Percentiles rank a stretch among this genome's conserved stretches.
Evolutionary conservation across 2,888 invertebrate species (phyloP).

Genomic region (Lutraria lutraria): DNA sequence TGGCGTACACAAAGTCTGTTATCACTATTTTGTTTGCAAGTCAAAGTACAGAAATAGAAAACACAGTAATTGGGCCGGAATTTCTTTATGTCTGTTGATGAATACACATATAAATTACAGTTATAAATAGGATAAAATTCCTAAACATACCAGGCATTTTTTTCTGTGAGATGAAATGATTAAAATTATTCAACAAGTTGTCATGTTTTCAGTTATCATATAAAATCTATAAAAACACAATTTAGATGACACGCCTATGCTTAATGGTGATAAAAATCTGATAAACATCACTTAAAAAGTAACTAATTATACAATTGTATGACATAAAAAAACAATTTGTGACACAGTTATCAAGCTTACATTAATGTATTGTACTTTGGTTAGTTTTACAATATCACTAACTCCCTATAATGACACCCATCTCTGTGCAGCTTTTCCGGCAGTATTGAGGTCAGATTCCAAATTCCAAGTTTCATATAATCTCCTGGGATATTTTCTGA

Average conservation of each 20-base stretch:
- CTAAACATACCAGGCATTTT: neutral
- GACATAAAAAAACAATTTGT: neutral
- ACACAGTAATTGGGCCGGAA: neutral
- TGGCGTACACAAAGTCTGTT: too few species aligned
- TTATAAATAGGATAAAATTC: neutral
- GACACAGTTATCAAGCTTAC: neutral
- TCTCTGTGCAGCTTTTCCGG: too few species aligned
- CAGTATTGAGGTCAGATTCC: too few species aligned
- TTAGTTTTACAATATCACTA: too few species aligned
- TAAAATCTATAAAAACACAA: neutral
- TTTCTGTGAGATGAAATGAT: neutral
- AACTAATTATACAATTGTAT: neutral
- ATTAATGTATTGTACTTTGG: too few species aligned
- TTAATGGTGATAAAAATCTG: neutral
- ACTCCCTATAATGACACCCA: too few species aligned
- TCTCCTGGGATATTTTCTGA: too few species aligned
- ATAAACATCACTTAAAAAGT: neutral
- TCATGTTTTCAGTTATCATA: conserved; percentile 2
- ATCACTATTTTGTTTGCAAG: neutral
- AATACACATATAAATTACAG: neutral
- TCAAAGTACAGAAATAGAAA: neutral
- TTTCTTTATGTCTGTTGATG: neutral
- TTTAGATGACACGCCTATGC: conserved; percentile 9
- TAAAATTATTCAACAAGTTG: neutral
- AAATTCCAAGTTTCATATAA: too few species aligned